Evolutionary conservation across 2,113 vertebrate species (phyloP).

Genomic region (sheep (Ovis aries)): DNA sequence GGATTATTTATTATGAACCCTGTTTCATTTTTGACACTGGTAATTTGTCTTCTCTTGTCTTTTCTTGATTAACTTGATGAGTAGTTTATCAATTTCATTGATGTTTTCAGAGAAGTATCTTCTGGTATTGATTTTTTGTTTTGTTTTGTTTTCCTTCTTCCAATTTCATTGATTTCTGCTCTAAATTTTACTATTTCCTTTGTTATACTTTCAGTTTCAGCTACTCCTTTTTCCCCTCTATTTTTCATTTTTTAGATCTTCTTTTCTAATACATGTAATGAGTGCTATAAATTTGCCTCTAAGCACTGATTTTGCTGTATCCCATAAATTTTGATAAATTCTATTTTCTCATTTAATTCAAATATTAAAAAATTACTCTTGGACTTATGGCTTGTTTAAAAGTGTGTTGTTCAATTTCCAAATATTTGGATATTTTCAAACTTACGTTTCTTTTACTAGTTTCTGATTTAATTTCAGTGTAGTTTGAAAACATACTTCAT

Average conservation of each 20-base stretch:
- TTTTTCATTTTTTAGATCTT: background rate
- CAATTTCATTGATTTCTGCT: background rate
- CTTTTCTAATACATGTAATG: background rate
- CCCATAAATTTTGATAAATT: background rate
- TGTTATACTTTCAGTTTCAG: background rate
- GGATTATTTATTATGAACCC: background rate
- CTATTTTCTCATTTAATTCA: background rate
- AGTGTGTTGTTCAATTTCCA: background rate
- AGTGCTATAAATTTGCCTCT: background rate
- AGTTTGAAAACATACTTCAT: background rate
- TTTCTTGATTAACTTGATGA: background rate
- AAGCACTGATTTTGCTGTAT: background rate
- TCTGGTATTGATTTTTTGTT: background rate
- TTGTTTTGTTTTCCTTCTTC: background rate
- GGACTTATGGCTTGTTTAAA: background rate
- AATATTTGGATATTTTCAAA: background rate
- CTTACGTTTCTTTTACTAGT: background rate
- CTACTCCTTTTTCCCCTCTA: background rate
- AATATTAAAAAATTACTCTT: background rate
- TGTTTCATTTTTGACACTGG: background rate
- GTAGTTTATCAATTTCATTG: background rate
- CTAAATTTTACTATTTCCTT: background rate
- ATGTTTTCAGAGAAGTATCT: background rate
- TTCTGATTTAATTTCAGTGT: slow-evolving; percentile 1
- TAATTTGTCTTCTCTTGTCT: background rate